Percentiles rank a stretch among this genome's conserved stretches.
Evolutionary conservation across 2,797 vertebrate genomes (phyloP).

Genomic region (Phrynocephalus vlangalii): DNA sequence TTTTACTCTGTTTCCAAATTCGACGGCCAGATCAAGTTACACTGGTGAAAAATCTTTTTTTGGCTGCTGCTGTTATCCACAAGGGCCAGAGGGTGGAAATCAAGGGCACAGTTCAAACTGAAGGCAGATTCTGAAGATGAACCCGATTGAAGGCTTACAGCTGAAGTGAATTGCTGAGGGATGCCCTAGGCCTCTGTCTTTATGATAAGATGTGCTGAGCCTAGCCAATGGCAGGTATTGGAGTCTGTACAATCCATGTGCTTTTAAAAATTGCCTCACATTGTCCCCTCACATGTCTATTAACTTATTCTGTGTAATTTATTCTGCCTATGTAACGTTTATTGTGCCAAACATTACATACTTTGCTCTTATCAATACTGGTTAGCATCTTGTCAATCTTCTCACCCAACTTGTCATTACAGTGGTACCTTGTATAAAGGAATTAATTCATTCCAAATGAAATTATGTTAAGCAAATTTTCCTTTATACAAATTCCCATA

Average conservation of each 20-base stretch:
- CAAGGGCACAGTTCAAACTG: slow-evolving; percentile 43
- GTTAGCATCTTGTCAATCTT: neutral
- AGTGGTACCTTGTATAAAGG: too few species aligned
- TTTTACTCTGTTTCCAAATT: slow-evolving; percentile 60
- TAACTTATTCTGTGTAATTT: neutral
- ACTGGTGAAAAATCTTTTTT: slow-evolving; percentile 42
- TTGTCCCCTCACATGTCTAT: neutral
- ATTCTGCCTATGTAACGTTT: neutral
- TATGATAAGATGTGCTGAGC: too few species aligned
- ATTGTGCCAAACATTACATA: neutral
- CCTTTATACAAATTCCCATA: too few species aligned
- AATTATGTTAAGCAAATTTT: too few species aligned
- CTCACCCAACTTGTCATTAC: neutral
- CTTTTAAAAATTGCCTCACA: neutral
- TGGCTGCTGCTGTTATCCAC: slow-evolving; percentile 17
- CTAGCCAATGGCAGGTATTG: too few species aligned
- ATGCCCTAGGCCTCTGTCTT: neutral
- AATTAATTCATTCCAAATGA: too few species aligned
- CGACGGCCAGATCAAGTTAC: slow-evolving; percentile 46
- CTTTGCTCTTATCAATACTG: neutral
- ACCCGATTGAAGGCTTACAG: neutral
- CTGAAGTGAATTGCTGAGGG: slow-evolving; percentile 33
- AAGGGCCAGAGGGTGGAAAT: slow-evolving; percentile 52
- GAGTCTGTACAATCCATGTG: too few species aligned
- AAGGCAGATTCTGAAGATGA: neutral